A percentile compares a stretch with the other conserved stretches of the same genome.
phyloP scores from a whole-genome alignment of 2,113 vertebrate species.

The Anarhynchus alexandrinus region DNA sequence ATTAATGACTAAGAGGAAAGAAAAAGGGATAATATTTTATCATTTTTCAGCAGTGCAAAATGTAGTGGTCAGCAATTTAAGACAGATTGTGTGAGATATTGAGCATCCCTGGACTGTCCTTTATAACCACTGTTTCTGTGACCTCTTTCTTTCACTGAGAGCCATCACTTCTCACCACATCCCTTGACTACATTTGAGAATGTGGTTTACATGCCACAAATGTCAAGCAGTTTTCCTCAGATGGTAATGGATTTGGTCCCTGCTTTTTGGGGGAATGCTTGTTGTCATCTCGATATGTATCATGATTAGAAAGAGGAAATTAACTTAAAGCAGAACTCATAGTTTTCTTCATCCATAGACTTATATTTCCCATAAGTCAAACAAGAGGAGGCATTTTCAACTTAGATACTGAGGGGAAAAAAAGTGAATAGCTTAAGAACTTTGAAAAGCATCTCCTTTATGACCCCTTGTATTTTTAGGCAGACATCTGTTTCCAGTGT shows the following conservation, averaged over 20 bases:
- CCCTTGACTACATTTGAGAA: not conserved
- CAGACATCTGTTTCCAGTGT: not conserved
- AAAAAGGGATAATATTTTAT: not conserved
- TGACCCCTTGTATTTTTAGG: not conserved
- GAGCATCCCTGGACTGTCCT: not conserved
- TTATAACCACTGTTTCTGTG: not conserved
- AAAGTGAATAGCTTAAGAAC: not conserved
- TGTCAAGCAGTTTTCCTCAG: not conserved
- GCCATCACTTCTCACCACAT: not conserved
- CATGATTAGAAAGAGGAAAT: not conserved
- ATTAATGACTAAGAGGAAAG: not conserved
- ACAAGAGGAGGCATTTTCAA: conserved; percentile 29
- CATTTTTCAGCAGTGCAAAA: not conserved
- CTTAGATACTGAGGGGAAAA: not conserved
- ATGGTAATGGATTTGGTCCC: not conserved
- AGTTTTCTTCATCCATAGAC: not conserved
- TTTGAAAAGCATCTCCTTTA: not conserved
- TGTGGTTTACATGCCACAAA: not conserved
- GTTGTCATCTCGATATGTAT: not conserved
- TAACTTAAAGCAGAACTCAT: not conserved
- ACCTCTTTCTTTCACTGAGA: not conserved
- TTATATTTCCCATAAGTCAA: conserved; percentile 19
- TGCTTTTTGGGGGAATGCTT: not conserved
- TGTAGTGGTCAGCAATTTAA: not conserved
- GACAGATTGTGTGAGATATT: not conserved